Base-by-base conservation (phyloP, 2,797 vertebrate genomes). In the Selene dorsalis region DNA sequence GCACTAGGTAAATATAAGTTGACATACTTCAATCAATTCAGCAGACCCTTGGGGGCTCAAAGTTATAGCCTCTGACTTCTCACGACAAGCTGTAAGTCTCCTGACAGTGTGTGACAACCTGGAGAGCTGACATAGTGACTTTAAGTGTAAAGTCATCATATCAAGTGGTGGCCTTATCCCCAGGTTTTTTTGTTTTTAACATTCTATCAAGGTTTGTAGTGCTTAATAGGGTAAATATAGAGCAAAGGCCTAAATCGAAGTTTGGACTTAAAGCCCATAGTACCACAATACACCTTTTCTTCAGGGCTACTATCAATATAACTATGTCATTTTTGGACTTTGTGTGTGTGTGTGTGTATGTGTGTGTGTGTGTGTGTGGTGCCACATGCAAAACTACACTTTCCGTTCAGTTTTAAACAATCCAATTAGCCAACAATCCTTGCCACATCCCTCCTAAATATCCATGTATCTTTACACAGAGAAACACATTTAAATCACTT, bases 1-100 rank as follows among this genome's bases (percentile, higher is more conserved):
- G 71, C 74, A 64, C 64, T 17, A 18, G 39, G 70, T 80, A 83
- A 84, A 88, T 79, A 71, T 50, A 71, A 50, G 66, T 62, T 20
- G 16, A 84, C 82, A 78, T 68, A 63, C 69, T 80, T 77, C 45
- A 53, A 70, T 83, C 52, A 41, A 77, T 79, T 82, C 73, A 74
- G 57, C 62, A 59, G 52, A 71, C 32, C 57, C 66, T 62, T 0
- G 1, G 84, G 70, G 65, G 55, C 72, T 86, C 35, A 56, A 13
- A 70, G 77, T 65, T 83, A 79, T 81, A 75, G 68, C 32, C 61
- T 70, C 58, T 64, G 67, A 68, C 58, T 73, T 77, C 76, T 70
- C 28, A 47, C 66, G 69, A 69, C 68, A 84, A 72, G 69, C 67
- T 74, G 58, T 63, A 73, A 56, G 52, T 80, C 73, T 65, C 38